A percentile compares a stretch with the other conserved stretches of the same genome.
Evolutionary conservation across 2,797 vertebrate species (phyloP).

Genomic region (Urosaurus nigricauda): DNA sequence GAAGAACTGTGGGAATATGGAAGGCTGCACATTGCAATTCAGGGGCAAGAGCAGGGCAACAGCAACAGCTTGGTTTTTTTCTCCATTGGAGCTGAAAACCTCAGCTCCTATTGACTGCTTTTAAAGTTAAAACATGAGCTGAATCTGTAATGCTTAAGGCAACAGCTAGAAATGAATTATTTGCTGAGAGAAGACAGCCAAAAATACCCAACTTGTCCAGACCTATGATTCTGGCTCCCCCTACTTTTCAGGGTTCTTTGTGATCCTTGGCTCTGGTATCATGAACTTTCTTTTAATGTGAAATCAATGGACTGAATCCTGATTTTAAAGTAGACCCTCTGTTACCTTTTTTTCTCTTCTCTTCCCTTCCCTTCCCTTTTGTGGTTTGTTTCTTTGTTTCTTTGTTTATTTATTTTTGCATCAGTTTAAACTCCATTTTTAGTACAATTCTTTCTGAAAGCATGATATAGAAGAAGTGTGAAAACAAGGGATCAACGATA

Average conservation of each 20-base stretch:
- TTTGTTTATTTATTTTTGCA: neutral
- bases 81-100: neutral
- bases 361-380: neutral
- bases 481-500: neutral
- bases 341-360: too few relatives aligned
- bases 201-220: neutral
- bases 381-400: neutral
- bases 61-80: constrained; percentile 3
- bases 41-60: neutral
- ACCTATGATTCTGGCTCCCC: neutral
- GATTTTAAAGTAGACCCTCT: neutral
- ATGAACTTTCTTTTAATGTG: too few relatives aligned
- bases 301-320: neutral
- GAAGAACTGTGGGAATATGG: neutral
- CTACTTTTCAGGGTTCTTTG: neutral
- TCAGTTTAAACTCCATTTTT: neutral
- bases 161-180: neutral
- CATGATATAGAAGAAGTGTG: neutral
- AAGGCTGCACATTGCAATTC: neutral
- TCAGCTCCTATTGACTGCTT: neutral
- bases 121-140: neutral
- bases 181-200: neutral
- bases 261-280: too few relatives aligned
- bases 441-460: neutral
- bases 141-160: constrained; percentile 21